Percentiles rank a stretch among this genome's conserved stretches.
These are phyloP conservation scores for Pentamera pediparva DNA, from an alignment of 53 echinoderm and acorn worm genomes.

Conservation along the genomic window DNA sequence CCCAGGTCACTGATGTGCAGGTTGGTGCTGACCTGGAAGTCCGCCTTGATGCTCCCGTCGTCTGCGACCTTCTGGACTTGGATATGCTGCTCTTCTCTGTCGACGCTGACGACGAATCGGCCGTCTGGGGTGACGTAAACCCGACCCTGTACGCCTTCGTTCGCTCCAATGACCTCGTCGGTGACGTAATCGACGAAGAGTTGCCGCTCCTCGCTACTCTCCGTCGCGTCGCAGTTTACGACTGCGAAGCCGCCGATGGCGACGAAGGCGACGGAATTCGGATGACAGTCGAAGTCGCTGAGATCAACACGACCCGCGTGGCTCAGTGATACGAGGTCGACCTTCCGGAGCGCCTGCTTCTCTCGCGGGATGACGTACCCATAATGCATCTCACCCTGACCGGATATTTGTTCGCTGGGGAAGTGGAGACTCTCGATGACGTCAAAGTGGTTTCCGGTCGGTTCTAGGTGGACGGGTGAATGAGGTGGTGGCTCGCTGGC, in stretches of 20 bases:
- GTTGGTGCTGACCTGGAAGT: constrained; percentile 96
- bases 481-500: constrained; percentile 64
- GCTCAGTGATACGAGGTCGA: constrained; percentile 62
- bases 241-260: constrained; percentile 83
- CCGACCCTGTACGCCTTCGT: constrained; percentile 74
- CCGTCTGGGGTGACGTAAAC: constrained; percentile 87
- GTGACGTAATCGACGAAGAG: constrained; percentile 88
- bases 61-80: constrained; percentile 90
- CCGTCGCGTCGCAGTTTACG: constrained; percentile 66
- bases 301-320: constrained; percentile 65
- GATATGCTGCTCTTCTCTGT: constrained; percentile 67
- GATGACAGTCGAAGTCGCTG: constrained; percentile 75
- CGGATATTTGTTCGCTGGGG: constrained; percentile 62
- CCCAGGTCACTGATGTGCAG: constrained; percentile 86
- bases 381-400: constrained; percentile 65
- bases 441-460: constrained; percentile 71
- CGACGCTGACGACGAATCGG: constrained; percentile 84
- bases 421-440: constrained; percentile 67
- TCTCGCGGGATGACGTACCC: constrained; percentile 74
- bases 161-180: constrained; percentile 66
- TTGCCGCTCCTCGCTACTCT: constrained; percentile 53
- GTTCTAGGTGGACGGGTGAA: constrained; percentile 74
- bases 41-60: constrained; percentile 70
- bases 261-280: constrained; percentile 73
- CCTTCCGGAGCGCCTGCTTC: constrained; percentile 71